Conservation (phyloP, 2,888 invertebrate genomes). For the Mesorhabditis sp. region DNA sequence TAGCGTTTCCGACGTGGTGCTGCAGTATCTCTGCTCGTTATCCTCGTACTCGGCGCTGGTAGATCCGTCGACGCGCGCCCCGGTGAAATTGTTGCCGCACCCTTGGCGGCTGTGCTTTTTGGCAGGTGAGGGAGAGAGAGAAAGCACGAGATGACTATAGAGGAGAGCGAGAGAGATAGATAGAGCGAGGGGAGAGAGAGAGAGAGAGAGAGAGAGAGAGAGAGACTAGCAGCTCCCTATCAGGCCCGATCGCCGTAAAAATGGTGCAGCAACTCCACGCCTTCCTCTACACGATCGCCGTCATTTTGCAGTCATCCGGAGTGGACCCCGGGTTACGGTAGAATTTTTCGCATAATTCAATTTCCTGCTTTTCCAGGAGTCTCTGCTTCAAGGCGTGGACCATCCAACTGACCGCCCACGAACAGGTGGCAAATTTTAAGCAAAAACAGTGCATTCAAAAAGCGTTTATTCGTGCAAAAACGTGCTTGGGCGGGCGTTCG, state of each 20-base stretch:
- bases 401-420: constrained; percentile 53
- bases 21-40: constrained; percentile 60
- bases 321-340: constrained; percentile 31
- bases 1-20: constrained; percentile 87
- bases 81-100: constrained; percentile 43
- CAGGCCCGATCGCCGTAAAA: constrained; percentile 29
- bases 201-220: background rate
- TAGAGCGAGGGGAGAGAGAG: no score
- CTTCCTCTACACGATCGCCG: constrained; percentile 48
- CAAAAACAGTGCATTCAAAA: background rate
- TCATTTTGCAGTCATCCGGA: constrained; percentile 47
- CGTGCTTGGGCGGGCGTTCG: no score
- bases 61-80: constrained; percentile 21
- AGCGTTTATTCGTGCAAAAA: no score
- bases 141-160: background rate
- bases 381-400: constrained; percentile 57
- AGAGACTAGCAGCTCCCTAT: constrained; percentile 9
- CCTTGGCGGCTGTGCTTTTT: constrained; percentile 53
- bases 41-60: constrained; percentile 41
- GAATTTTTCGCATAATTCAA: background rate
- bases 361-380: constrained; percentile 26
- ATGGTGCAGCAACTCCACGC: constrained; percentile 54
- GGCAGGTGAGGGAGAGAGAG: constrained; percentile 28
- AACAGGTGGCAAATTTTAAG: constrained; percentile 34
- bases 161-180: background rate